Base-by-base conservation (phyloP, 2,113 vertebrate species). In the Sterrhoptilus dennistouni region DNA sequence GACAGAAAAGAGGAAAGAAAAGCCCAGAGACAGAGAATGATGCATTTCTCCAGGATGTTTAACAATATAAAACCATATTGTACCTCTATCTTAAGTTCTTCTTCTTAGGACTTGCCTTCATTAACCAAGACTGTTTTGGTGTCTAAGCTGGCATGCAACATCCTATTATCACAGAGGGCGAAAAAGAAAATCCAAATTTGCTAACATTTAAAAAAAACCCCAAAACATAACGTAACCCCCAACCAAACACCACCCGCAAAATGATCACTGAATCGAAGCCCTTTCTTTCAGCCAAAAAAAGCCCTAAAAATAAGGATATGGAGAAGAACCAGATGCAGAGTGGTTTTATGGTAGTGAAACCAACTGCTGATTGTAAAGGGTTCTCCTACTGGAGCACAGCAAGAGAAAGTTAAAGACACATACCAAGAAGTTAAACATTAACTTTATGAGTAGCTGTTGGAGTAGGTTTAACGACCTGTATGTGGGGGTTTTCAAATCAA, bases 361-460 rank as follows among this genome's bases (percentile, higher is more conserved):
- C 42, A 91, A 33, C 16, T 13, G 14, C 42, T 28, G 4, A 9
- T 20, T 50, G 42, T 31, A 8, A 47, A 27, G 27, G 21, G 53
- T 6, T 87, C 61, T 54, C 29, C 25, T 81, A 50, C 4, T 22
- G 29, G 22, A 70, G 35, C n/a, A 27, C 54, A 53, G 40, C 5
- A 59, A 82, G 38, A 24, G 25, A 33, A 72, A 92, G 63, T 81
- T 93, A 84, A 89, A 52, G 64, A 44, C 64, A 44, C 64, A 84
- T 22, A 66, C 84, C 44, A 76, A 12, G 85, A 79, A 27, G 95
- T 95, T 96, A 95, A 97, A 83, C 40, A 81, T 96, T 95, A 95
- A 76, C 42, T 81, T 68, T 17, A 38, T 38, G n/a, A 49, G 52
- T 33, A 33, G 63, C 40, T 57, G 28, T 18, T 57, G 64, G 64